A percentile compares a stretch with the other conserved stretches of the same genome.
Conservation (phyloP, 2,797 vertebrate species). For the Dryobates pubescens region DNA sequence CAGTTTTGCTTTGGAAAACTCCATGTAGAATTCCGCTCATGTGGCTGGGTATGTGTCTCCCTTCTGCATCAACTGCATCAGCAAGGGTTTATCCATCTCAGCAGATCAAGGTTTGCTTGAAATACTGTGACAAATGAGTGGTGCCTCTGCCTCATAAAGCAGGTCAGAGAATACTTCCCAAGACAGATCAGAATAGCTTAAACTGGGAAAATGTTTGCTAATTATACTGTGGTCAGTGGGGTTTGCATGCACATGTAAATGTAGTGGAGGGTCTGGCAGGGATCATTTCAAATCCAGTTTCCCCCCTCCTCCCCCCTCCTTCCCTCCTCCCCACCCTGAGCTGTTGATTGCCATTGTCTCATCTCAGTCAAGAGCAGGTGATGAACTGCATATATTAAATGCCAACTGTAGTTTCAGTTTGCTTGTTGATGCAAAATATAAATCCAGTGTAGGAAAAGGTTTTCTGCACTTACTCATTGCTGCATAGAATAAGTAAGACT, state of each 20-base stretch:
- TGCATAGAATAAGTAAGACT: not conserved
- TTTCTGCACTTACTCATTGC: not conserved
- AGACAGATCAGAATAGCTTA: not conserved
- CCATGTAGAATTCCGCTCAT: accelerated
- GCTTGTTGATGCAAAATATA: not conserved
- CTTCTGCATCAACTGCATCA: not conserved
- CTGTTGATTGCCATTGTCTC: not conserved
- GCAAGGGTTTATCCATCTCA: not conserved
- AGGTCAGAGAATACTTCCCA: not conserved
- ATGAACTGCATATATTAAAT: not conserved
- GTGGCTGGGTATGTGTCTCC: not conserved
- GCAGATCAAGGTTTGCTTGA: not conserved
- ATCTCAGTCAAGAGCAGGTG: not conserved
- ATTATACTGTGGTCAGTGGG: not conserved
- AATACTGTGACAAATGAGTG: not conserved
- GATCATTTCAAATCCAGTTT: accelerated
- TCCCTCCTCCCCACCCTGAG: not conserved
- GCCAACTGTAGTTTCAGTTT: not conserved
- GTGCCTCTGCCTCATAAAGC: not conserved
- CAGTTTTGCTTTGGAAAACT: not conserved
- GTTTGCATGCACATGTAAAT: not conserved
- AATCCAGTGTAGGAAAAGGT: not conserved
- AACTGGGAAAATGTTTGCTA: not conserved
- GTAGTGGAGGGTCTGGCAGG: not conserved
- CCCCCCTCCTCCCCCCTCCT: no score